These are phyloP conservation scores for Ophion slaviceki DNA, from an alignment of 2,888 invertebrate genomes.

Conservation along the genomic window DNA sequence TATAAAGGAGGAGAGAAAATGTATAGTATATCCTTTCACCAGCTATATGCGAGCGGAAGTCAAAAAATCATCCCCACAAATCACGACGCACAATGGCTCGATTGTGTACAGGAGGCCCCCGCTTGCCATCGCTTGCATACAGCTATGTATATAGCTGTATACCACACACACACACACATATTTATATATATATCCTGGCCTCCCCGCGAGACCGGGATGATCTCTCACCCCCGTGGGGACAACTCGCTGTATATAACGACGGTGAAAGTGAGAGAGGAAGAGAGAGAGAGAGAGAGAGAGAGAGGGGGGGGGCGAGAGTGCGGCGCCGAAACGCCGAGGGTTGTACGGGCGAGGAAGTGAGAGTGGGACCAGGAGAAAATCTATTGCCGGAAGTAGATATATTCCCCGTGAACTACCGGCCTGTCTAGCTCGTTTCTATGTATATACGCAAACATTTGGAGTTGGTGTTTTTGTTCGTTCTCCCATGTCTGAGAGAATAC, in stretches of 20 bases:
- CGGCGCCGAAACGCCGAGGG: constrained; percentile 49
- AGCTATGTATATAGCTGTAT: constrained; percentile 40
- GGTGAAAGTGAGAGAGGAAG: constrained; percentile 51
- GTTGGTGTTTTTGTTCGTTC: constrained; percentile 65
- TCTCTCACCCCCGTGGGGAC: constrained; percentile 60
- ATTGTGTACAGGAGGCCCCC: constrained; percentile 78
- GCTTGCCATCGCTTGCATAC: constrained; percentile 63
- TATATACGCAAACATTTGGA: constrained; percentile 24
- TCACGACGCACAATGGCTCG: constrained; percentile 82
- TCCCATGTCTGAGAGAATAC: constrained; percentile 63
- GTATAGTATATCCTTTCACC: constrained; percentile 39
- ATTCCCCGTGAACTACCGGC: constrained; percentile 76
- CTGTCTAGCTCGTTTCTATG: constrained; percentile 67
- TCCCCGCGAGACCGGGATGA: constrained; percentile 69
- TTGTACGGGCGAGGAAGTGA: constrained; percentile 62
- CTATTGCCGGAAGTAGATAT: constrained; percentile 83
- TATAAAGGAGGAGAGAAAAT: constrained; percentile 2
- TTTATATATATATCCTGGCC: constrained; percentile 67
- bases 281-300: constrained; percentile 41
- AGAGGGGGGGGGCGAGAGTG: constrained; percentile 53
- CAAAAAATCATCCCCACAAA: constrained; percentile 83
- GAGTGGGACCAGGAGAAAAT: constrained; percentile 77
- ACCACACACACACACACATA: neutral
- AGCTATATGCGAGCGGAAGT: constrained; percentile 75
- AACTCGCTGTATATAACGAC: constrained; percentile 32